Conservation (phyloP, 2,888 invertebrate genomes). For the Drosophila hamatofila region DNA sequence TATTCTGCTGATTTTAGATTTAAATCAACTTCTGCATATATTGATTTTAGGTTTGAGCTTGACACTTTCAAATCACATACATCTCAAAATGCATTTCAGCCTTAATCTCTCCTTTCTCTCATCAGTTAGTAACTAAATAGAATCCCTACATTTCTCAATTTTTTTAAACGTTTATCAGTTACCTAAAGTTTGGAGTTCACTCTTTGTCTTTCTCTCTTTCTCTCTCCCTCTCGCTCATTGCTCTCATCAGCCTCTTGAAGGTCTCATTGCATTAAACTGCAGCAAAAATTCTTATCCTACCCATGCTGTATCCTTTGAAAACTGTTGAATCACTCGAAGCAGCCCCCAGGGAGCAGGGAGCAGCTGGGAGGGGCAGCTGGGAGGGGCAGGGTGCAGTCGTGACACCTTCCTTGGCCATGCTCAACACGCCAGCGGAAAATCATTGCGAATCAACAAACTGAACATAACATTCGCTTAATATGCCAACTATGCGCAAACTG, state of each 20-base stretch:
- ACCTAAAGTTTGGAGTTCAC: too few species aligned
- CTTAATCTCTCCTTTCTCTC: neutral
- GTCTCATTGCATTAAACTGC: neutral
- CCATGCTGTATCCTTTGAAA: neutral
- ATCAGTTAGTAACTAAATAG: too few species aligned
- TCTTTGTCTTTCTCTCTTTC: neutral
- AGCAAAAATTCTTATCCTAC: neutral
- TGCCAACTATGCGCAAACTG: constrained; percentile 72
- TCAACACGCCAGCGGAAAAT: constrained; percentile 41
- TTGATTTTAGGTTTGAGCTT: too few species aligned
- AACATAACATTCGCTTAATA: constrained; percentile 66
- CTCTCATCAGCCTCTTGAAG: too few species aligned
- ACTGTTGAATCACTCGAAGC: constrained; percentile 23
- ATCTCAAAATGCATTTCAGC: neutral
- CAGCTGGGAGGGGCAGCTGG: neutral
- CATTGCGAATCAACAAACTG: constrained; percentile 57
- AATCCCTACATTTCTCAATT: too few species aligned
- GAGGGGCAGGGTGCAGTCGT: constrained; percentile 3
- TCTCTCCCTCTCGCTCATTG: neutral
- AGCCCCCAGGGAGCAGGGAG: neutral
- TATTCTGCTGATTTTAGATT: too few species aligned
- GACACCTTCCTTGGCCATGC: constrained; percentile 23
- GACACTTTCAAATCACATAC: too few species aligned
- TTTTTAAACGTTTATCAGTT: too few species aligned
- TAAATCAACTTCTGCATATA: too few species aligned